Conservation (phyloP, 1,140 invertebrate species). For the Hirudo medicinalis region DNA sequence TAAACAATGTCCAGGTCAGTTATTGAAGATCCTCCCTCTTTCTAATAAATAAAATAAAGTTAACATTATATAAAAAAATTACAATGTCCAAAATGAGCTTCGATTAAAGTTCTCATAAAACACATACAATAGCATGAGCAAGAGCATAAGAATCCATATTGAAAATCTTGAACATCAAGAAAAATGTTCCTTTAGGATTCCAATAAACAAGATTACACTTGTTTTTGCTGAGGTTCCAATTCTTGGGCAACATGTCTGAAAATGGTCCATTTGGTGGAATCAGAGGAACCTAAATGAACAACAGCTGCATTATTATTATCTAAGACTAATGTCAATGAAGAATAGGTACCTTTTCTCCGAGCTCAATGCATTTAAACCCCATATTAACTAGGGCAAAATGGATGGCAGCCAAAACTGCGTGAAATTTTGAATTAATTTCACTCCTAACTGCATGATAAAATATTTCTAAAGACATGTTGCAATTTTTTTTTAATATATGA, state of each 20-base stretch:
- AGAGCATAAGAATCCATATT: slow-evolving; percentile 1
- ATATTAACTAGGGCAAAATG: neutral
- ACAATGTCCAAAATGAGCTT: no score
- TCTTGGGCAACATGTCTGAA: neutral
- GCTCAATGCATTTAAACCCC: slow-evolving; percentile 2
- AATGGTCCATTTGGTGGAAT: neutral
- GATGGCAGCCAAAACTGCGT: neutral
- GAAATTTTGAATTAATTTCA: slow-evolving; percentile 2
- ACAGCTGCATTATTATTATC: no score
- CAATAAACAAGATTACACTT: slow-evolving; percentile 3
- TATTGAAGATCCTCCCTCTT: no score
- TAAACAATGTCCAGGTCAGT: no score
- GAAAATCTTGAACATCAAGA: slow-evolving; percentile 1
- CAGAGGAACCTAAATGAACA: no score
- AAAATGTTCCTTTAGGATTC: neutral
- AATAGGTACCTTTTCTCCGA: neutral
- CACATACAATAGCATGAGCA: neutral
- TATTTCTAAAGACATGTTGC: slow-evolving; percentile 1
- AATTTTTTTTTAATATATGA: neutral
- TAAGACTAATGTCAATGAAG: no score
- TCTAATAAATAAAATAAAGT: no score
- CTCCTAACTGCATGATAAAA: slow-evolving; percentile 9
- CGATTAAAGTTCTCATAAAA: no score
- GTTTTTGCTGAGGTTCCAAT: neutral
- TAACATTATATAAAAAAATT: no score